Evolutionary conservation across 2,888 invertebrate species (phyloP).

Genomic region (Arctia plantaginis): DNA sequence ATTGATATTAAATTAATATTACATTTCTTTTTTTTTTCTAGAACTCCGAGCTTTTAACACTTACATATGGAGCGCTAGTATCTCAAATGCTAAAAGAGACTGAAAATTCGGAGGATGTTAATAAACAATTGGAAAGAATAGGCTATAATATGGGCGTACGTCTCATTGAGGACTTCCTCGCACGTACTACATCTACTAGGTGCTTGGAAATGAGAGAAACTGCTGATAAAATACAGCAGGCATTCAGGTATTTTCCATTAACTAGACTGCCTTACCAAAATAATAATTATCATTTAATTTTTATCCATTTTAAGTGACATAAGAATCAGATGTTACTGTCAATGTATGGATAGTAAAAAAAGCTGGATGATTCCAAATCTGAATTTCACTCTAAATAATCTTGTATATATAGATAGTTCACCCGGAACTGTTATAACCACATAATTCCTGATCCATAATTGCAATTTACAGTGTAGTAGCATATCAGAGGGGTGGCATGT

Average conservation of each 20-base stretch:
- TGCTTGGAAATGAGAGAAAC: slow-evolving; percentile 99
- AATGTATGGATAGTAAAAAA: too few relatives aligned
- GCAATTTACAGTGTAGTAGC: too few relatives aligned
- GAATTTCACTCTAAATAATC: too few relatives aligned
- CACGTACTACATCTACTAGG: slow-evolving; percentile 94
- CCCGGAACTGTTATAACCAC: too few relatives aligned
- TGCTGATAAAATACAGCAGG: slow-evolving; percentile 96
- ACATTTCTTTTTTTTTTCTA: slow-evolving; percentile 70
- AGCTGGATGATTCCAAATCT: too few relatives aligned
- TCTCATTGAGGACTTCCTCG: slow-evolving; percentile 98
- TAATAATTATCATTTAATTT: not conserved
- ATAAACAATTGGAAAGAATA: slow-evolving; percentile 97
- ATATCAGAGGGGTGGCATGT: too few relatives aligned
- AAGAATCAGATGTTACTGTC: too few relatives aligned
- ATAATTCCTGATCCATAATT: too few relatives aligned
- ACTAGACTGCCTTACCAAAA: not conserved
- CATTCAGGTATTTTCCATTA: slow-evolving; percentile 80
- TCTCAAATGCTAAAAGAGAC: slow-evolving; percentile 98
- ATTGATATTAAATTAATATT: not conserved
- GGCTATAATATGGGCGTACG: slow-evolving; percentile 99
- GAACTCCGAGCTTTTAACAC: slow-evolving; percentile 98
- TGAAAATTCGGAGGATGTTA: slow-evolving; percentile 98
- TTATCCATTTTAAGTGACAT: too few relatives aligned
- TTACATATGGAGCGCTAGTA: slow-evolving; percentile 99
- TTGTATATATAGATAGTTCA: too few relatives aligned